phyloP scores from a whole-genome alignment of 2,797 vertebrate species.

The Cyclopterus lumpus region DNA sequence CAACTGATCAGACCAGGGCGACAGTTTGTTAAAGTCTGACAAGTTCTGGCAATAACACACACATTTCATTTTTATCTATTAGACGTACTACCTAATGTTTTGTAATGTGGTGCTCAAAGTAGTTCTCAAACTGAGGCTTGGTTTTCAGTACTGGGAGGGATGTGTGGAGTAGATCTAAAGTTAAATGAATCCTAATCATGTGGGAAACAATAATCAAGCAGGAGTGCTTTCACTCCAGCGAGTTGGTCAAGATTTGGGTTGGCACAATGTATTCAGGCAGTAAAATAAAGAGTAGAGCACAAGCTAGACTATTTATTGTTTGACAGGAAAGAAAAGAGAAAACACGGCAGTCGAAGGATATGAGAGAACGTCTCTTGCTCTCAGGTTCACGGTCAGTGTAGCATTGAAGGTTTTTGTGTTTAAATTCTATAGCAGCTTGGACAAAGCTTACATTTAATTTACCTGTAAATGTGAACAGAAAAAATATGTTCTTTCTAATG shows the following conservation, averaged over 20 bases:
- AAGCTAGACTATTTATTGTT: slow-evolving; percentile 4
- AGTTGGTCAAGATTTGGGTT: background rate
- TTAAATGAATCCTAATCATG: background rate
- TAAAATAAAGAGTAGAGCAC: background rate
- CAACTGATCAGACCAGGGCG: slow-evolving; percentile 17
- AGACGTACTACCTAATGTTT: background rate
- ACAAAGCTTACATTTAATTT: background rate
- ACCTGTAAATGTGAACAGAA: background rate
- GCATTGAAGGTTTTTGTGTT: background rate
- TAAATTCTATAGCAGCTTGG: background rate
- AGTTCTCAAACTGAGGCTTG: background rate
- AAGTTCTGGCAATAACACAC: background rate
- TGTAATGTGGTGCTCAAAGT: background rate
- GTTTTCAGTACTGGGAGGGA: background rate
- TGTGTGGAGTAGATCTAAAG: background rate
- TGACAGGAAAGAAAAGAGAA: background rate
- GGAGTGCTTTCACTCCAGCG: background rate
- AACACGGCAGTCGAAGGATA: background rate
- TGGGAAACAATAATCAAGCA: background rate
- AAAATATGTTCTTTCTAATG: background rate
- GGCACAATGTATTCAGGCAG: background rate
- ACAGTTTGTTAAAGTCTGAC: slow-evolving; percentile 5
- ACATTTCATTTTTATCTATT: background rate
- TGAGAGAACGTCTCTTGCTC: background rate
- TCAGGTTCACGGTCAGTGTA: background rate